Evolutionary conservation across 2,888 invertebrate species (phyloP), one percentile per base, ranked within the genome.

Genomic region (Sceliomorpha sp.): DNA sequence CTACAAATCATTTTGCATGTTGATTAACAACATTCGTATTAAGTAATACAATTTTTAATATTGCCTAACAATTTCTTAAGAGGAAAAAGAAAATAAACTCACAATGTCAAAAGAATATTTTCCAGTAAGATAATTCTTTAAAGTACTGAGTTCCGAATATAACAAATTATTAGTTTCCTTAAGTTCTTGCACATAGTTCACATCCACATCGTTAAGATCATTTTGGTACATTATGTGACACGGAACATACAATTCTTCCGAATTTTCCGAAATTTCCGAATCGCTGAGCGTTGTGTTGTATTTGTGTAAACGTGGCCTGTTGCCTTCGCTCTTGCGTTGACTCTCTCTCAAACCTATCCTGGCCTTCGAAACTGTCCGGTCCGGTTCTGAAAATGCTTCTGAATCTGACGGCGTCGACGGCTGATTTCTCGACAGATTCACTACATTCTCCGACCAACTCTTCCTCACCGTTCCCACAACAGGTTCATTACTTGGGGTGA

Each of bases 361-460:
- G 0, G 94, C 95, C 64, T 93, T 88, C 0, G 96, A 96, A 1
- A 96, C 95, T 63, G 92, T 92, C 37, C 95, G 90, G 82, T 96
- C 96, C 0, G 96, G 96, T 82, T 96, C 96, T 0, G 96, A 96
- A 93, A 96, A 96, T 24, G 94, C 93, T 83, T 96, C 96, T 0
- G 95, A 95, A 82, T 96, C 96, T 1, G 93, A 91, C 3, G 89
- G 89, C 6, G 79, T 79, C 1, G 82, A 83, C 0, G 67, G 45
- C 5, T 77, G 80, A 70, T 72, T 75, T 27, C 73, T 79, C 1
- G 56, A 27, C 0, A 45, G 9, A 10, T 73, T 70, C 6, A 81
- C 48, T 2, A 76, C 36, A 32, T 80, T 81, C 10, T 82, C 82
- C 0, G 81, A 81, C 2, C 77, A 75, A 45, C 75, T 76, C 14